Conservation (phyloP, 2,888 invertebrate genomes). For the Schizaphis graminum region DNA sequence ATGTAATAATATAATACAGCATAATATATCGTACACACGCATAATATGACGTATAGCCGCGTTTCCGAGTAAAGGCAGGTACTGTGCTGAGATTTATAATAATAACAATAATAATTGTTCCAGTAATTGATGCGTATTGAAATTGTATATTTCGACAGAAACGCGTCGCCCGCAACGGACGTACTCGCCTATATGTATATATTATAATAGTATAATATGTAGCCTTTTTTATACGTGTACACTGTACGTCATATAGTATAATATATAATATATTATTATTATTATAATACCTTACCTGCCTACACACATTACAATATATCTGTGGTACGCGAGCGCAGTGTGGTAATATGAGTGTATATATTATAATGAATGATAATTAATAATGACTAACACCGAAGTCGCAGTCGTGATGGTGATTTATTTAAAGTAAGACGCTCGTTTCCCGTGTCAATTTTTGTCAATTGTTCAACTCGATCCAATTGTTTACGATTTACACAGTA, state of each 20-base stretch:
- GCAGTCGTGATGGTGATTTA: not conserved
- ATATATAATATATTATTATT: not conserved
- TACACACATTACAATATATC: not conserved
- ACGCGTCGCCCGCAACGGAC: not conserved
- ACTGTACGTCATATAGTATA: not conserved
- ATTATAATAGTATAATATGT: not conserved
- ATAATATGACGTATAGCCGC: not conserved
- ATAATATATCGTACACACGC: conserved; percentile 11
- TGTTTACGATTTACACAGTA: not conserved
- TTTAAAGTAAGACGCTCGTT: not conserved
- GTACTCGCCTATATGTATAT: not conserved
- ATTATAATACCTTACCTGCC: not conserved
- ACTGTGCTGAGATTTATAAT: not conserved
- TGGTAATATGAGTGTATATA: not conserved
- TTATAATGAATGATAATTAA: conserved; percentile 7
- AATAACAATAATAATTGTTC: conserved; percentile 32
- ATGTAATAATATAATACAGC: not conserved
- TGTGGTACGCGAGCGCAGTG: not conserved
- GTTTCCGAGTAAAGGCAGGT: not conserved
- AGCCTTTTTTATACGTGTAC: not conserved
- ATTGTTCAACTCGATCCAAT: not conserved
- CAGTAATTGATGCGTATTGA: conserved; percentile 50
- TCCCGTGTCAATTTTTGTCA: conserved; percentile 14
- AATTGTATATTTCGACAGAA: conserved; percentile 26
- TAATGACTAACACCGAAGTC: not conserved